Percentiles rank a stretch among this genome's conserved stretches.
phyloP scores from a whole-genome alignment of 2,113 vertebrate genomes.

The Columba janthina region DNA sequence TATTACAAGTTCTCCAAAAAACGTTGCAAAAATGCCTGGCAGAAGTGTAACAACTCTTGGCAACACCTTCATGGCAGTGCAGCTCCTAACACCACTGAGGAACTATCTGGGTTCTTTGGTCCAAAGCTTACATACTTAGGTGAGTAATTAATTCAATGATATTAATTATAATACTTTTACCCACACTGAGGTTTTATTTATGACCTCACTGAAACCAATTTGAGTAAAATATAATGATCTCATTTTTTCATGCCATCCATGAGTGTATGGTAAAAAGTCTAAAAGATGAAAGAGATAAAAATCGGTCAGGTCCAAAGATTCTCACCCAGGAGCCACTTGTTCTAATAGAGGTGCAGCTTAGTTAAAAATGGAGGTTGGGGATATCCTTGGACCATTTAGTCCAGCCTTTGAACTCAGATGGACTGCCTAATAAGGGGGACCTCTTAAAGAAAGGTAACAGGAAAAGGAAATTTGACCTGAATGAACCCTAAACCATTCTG shows the following conservation, averaged over 20 bases:
- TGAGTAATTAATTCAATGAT: neutral
- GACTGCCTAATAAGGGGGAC: neutral
- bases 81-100: neutral
- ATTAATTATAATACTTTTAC: neutral
- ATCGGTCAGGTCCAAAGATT: neutral
- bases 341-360: neutral
- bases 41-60: neutral
- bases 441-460: neutral
- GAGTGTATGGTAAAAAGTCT: neutral
- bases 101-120: neutral
- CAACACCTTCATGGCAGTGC: neutral
- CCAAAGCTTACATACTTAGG: neutral
- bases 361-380: neutral
- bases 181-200: neutral
- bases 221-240: neutral
- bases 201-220: neutral
- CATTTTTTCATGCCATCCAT: neutral
- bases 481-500: neutral
- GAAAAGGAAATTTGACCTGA: neutral
- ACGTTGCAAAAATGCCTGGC: neutral
- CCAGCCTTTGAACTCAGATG: neutral
- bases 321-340: neutral
- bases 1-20: neutral
- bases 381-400: neutral
- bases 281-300: neutral